A percentile compares a stretch with the other conserved stretches of the same genome.
phyloP scores from a whole-genome alignment of 2,113 vertebrate species.

The Argyrosomus japonicus region DNA sequence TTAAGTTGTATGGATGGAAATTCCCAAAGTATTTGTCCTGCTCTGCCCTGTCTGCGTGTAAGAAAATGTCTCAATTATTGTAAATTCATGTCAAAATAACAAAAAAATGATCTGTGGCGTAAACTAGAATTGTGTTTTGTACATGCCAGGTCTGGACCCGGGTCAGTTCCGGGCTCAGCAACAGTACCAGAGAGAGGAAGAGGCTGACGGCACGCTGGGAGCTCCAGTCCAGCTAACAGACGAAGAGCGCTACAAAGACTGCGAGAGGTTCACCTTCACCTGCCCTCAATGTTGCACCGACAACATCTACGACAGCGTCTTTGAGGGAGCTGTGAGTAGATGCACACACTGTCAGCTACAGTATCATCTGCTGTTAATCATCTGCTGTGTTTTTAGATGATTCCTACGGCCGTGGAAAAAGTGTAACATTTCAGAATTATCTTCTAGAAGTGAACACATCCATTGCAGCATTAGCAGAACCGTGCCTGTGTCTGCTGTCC shows the following conservation, averaged over 20 bases:
- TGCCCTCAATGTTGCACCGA: slow-evolving; percentile 92
- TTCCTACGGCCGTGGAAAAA: neutral
- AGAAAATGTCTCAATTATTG: neutral
- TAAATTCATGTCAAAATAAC: neutral
- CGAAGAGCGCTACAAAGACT: slow-evolving; percentile 95
- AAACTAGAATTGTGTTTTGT: neutral
- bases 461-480: neutral
- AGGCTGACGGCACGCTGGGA: slow-evolving; percentile 89
- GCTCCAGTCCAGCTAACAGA: slow-evolving; percentile 92
- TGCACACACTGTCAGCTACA: neutral
- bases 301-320: slow-evolving; percentile 94
- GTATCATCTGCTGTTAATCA: neutral
- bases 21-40: neutral
- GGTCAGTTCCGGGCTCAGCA: slow-evolving; percentile 92
- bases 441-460: neutral
- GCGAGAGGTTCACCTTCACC: slow-evolving; percentile 92
- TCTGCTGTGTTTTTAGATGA: neutral
- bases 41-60: neutral
- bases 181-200: slow-evolving; percentile 93
- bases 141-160: slow-evolving; percentile 90
- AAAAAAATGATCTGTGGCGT: neutral
- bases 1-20: neutral
- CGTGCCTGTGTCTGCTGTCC: neutral
- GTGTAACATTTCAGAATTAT: neutral
- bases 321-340: slow-evolving; percentile 92